Conservation (phyloP, 2,113 vertebrate species). For the Cathartes aura region DNA sequence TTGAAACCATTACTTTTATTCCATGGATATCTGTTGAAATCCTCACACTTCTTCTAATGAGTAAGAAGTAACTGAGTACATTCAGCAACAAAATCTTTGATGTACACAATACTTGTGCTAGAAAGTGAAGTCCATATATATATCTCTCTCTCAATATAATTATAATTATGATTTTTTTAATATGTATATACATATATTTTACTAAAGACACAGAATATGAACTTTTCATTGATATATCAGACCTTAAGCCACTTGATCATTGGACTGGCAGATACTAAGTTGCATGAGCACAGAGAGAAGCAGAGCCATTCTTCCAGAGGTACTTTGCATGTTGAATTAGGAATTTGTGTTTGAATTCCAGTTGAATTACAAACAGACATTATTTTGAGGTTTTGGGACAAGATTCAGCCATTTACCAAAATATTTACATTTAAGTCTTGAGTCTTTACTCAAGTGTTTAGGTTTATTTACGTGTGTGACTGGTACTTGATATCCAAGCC, state of each 20-base stretch:
- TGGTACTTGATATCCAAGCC: background rate
- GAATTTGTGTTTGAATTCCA: background rate
- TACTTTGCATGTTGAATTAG: background rate
- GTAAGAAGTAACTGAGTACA: background rate
- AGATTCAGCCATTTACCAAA: background rate
- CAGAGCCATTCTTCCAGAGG: background rate
- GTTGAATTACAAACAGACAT: background rate
- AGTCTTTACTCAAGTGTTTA: background rate
- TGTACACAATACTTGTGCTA: background rate
- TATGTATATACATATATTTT: background rate
- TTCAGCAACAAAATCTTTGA: background rate
- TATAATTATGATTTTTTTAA: background rate
- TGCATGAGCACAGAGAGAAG: background rate
- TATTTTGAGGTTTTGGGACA: background rate
- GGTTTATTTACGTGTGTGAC: rapidly evolving
- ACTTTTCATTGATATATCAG: background rate
- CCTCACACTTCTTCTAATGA: conserved; percentile 7
- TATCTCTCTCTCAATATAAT: background rate
- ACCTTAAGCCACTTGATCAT: background rate
- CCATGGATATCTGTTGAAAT: background rate
- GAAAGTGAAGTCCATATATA: background rate
- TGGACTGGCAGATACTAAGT: background rate
- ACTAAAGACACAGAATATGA: background rate
- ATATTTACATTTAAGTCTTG: background rate
- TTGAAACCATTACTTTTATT: conserved; percentile 46